Percentiles rank a stretch among this genome's conserved stretches.
phyloP scores from a whole-genome alignment of 2,797 vertebrate genomes.

The Eospalax fontanierii region DNA sequence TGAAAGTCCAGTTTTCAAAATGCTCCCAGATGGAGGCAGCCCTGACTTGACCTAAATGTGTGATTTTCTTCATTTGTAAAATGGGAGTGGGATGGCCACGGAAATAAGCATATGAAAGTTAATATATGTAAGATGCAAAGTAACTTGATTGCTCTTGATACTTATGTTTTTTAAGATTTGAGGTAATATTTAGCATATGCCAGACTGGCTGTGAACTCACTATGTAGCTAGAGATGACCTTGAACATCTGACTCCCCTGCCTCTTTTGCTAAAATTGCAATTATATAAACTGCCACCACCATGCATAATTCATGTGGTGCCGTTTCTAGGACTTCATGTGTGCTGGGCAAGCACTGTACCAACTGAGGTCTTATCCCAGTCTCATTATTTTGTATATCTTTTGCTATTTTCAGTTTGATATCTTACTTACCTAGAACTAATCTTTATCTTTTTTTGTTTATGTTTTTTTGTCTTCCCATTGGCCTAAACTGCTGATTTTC shows the following conservation, averaged over 20 bases:
- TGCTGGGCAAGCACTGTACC: background rate
- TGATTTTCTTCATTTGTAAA: background rate
- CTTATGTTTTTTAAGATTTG: background rate
- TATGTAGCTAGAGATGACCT: background rate
- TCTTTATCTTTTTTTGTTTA: background rate
- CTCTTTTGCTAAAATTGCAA: background rate
- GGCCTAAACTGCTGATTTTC: background rate
- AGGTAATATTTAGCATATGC: background rate
- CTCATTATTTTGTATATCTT: background rate
- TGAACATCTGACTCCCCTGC: background rate
- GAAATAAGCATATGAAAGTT: background rate
- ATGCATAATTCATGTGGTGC: no score
- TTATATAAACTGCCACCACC: background rate
- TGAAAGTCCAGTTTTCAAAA: constrained; percentile 1
- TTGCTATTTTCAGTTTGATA: background rate
- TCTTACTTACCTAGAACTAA: constrained; percentile 16
- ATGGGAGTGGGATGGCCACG: background rate
- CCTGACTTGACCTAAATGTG: background rate
- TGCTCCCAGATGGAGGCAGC: background rate
- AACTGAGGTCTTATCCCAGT: background rate
- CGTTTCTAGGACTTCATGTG: background rate
- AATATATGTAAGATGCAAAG: background rate
- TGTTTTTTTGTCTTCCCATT: background rate
- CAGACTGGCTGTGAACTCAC: background rate
- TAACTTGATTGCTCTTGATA: background rate